phyloP scores from a whole-genome alignment of 2,797 vertebrate species.

The Sylvia borin region DNA sequence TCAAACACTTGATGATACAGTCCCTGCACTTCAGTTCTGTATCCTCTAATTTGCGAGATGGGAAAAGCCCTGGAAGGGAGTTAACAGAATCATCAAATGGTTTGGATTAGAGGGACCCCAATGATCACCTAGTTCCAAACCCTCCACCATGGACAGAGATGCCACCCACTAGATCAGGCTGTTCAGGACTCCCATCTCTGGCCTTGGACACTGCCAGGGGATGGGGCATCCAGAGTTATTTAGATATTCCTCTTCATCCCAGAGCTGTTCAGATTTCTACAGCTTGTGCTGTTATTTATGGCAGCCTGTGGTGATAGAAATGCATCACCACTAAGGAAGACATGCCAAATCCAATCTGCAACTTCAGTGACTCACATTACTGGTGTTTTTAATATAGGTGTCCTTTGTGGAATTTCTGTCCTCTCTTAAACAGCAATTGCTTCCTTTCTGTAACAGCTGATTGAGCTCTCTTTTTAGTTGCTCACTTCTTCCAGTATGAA shows the following conservation, averaged over 20 bases:
- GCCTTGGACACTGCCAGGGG: not conserved
- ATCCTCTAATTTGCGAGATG: not conserved
- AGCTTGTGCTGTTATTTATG: not conserved
- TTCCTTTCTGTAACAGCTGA: slow-evolving; percentile 18
- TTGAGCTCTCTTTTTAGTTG: not conserved
- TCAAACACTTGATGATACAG: not conserved
- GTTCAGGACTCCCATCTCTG: not conserved
- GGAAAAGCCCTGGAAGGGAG: not conserved
- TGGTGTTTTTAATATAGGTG: not conserved
- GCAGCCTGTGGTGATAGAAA: not conserved
- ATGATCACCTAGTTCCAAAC: not conserved
- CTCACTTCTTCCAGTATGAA: not conserved
- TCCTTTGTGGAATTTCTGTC: not conserved
- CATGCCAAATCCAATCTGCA: not conserved
- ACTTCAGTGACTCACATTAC: not conserved
- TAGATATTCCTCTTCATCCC: not conserved
- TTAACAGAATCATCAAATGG: not conserved
- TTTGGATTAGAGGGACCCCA: not conserved
- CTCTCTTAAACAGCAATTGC: not conserved
- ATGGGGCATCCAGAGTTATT: not conserved
- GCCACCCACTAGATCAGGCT: not conserved
- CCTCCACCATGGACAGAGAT: too few species aligned
- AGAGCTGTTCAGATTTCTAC: not conserved
- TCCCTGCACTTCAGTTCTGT: not conserved
- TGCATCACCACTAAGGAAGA: not conserved